These are phyloP conservation scores for Astyanax mexicanus DNA, from an alignment of 2,797 vertebrate species.

Conservation along the genomic window DNA sequence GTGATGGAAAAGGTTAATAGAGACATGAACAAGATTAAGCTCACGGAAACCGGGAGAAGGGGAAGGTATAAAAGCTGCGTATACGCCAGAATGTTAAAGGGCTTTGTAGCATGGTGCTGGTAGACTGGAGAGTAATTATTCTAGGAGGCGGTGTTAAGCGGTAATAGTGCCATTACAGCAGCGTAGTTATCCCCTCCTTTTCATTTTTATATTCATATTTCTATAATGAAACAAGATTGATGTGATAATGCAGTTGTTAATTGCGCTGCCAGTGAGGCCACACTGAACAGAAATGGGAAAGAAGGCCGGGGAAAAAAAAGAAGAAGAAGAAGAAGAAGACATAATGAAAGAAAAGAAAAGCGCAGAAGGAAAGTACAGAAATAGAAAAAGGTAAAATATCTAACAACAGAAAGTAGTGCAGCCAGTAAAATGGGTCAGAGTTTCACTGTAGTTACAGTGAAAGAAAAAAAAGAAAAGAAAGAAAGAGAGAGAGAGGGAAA, in stretches of 20 bases:
- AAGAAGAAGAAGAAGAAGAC: too few species aligned
- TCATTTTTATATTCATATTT: slow-evolving; percentile 27
- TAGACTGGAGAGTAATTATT: slow-evolving; percentile 20
- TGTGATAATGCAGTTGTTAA: slow-evolving; percentile 43
- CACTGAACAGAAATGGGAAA: slow-evolving; percentile 30
- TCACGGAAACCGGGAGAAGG: slow-evolving; percentile 2
- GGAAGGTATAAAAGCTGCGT: slow-evolving; percentile 10
- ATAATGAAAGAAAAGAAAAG: slow-evolving; percentile 25
- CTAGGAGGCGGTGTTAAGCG: neutral
- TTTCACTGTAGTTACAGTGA: neutral
- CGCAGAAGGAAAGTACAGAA: slow-evolving; percentile 17
- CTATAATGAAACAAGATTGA: slow-evolving; percentile 40
- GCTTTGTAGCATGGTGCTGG: neutral
- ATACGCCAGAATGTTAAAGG: neutral
- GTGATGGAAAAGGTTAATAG: slow-evolving; percentile 19
- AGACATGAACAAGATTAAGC: slow-evolving; percentile 8
- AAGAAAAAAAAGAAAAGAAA: neutral
- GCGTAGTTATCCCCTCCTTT: slow-evolving; percentile 17
- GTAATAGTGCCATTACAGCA: slow-evolving; percentile 22
- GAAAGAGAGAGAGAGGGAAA: neutral
- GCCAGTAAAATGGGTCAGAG: neutral
- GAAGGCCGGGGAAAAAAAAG: slow-evolving; percentile 8
- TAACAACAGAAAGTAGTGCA: neutral
- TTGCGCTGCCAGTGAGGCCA: slow-evolving; percentile 21
- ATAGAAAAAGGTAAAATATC: slow-evolving; percentile 1